Evolutionary conservation across 1,140 invertebrate species (phyloP), one percentile per base, ranked within the genome.

Genomic region (Apocrypta bakeri): DNA sequence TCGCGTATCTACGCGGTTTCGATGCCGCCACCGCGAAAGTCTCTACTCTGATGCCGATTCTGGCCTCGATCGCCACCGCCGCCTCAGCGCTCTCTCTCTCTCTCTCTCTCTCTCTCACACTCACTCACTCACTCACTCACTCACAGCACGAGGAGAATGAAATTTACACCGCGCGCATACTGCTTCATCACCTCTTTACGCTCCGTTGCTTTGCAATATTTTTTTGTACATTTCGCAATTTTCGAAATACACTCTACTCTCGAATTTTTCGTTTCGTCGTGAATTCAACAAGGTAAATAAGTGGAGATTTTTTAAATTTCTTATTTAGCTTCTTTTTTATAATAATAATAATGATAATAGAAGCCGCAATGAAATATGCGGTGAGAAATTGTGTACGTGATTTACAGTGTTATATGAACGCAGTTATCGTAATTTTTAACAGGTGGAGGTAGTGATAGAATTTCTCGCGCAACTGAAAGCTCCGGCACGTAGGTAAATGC

Each of bases 11-110:
- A 27, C 83, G 85, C 85, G 72, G 84, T 88, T 88, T 87, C 86
- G 87, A 24, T 66, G 17, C 87, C 85, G 85, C 61, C 84, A 83
- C 85, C 85, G 85, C 84, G 86, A 84, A 86, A 85, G 80, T 84
- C 68, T 42, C 56, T 37, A 25, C 21, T 4, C 56, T 9, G 33
- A 37, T 48, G 42, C 27, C 31, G 66, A 79, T 85, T 75, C 68
- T 63, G 63, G 72, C 73, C 72, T 82, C 63, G 42, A 81, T 64
- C 71, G 40, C 37, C 29, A 11, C 33, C 21, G 21, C 14, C 42
- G 27, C 33, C 21, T 6, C n/a, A 2, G 21, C 72, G n/a, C 27
- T 40, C 27, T 17, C 42, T 48, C 37, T 24, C 37, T 40, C 17
- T 40, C 72, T n/a, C 37, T 74, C 56, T 75, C 37, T 31, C 56